Evolutionary conservation across 2,797 vertebrate species (phyloP), one percentile per base, ranked within the genome.

Genomic region (Pitangus sulphuratus): DNA sequence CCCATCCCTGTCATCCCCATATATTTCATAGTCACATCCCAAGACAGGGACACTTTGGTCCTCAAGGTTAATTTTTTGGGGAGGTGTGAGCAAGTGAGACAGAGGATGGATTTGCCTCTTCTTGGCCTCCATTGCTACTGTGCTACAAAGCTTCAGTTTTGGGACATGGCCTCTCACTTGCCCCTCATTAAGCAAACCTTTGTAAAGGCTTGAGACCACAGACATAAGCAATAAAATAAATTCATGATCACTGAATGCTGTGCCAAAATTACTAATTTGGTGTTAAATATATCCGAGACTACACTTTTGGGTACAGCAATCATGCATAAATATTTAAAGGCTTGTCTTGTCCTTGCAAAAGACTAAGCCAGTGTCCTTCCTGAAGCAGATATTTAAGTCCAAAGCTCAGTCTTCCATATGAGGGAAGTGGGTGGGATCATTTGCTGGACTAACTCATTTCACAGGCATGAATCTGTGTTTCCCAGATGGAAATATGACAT

Each of bases 321-420:
- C 78, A 56, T 83, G 88, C 94, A 66, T 87, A 94, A 97, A 98
- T 97, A 95, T 97, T 97, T 97, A 97, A 97, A 97, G 95, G 90
- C 90, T 94, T 58, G 79, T 93, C 85, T 93, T 96, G 86, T 96
- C 76, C 95, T 84, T 94, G 78, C 89, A 78, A 70, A 94, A 94
- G 95, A 90, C 76, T 84, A 87, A 94, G 89, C 76, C 45, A 1
- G 31, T 72, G 48, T 81, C 71, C 40, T 78, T 81, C 35, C 83
- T 76, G 83, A 62, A 84, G 69, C 33, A 78, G 25, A 77, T 95
- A 4, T 45, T 58, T 30, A 37, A 91, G 26, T 50, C 57, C 9
- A 6, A 74, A 81, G 42, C 33, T 84, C 44, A 39, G 0, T 58
- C 54, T 78, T 72, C 47, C 12, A 1, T 39, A 50, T 5, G 37